Evolutionary conservation across 2,113 vertebrate genomes (phyloP), one percentile per base, ranked within the genome.

Genomic region (Ageneiosus marmoratus): DNA sequence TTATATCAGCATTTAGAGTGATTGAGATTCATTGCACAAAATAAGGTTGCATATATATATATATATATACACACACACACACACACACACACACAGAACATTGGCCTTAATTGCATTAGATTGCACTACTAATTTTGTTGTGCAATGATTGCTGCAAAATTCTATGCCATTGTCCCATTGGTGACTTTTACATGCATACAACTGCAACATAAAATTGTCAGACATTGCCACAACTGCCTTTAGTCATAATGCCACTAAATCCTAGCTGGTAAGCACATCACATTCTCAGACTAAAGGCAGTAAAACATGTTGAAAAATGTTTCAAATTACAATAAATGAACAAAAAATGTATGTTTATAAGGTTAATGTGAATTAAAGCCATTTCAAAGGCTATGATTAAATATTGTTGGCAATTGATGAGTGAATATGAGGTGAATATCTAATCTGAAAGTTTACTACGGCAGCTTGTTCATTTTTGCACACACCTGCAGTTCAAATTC

Each of bases 311-410:
- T 10, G 0, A 34, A 69, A 41, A 24, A 24, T 22, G 65, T n/a
- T n/a, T n/a, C n/a, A n/a, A n/a, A n/a, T n/a, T n/a, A n/a, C n/a
- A 69, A 69, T 37, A 67, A 37, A 20, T 41, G 20, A 69, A 69
- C n/a, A 46, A 70, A 70, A 22, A 46, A 13, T n/a, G 67, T 70
- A n/a, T 70, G 67, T 4, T 44, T 44, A 70, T 46, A 70, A 44
- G 22, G 37, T n/a, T 37, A 70, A 70, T n/a, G 67, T 44, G 67
- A 70, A 46, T 70, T 13, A n/a, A 11, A 70, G 22, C 12, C 22
- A n/a, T 70, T 70, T 70, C 67, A 70, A 70, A 46, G 37, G 22
- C 67, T 44, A 18, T 70, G 67, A n/a, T 24, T 70, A 70, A 44
- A 70, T 70, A 22, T 22, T 70, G 4, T 70, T 44, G 20, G 67